These are phyloP conservation scores for Dendrocincla fuliginosa DNA, from an alignment of 2,797 vertebrate species.

Conservation along the genomic window DNA sequence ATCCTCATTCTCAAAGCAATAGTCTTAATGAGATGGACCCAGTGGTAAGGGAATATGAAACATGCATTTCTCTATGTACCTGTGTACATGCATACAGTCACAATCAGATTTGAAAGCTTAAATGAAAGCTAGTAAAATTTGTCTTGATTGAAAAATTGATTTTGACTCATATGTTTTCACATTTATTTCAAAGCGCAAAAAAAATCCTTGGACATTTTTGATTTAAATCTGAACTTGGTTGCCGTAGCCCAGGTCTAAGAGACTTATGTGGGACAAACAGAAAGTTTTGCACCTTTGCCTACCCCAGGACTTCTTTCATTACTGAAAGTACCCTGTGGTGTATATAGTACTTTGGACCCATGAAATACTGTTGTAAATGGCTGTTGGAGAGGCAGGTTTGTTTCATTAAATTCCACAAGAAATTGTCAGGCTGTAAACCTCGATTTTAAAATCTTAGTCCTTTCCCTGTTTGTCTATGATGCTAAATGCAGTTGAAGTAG, in stretches of 20 bases:
- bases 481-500: background rate
- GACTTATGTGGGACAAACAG: accelerated
- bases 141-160: background rate
- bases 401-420: background rate
- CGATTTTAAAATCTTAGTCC: background rate
- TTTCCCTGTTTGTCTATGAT: background rate
- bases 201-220: background rate
- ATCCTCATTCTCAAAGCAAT: background rate
- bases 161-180: background rate
- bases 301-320: background rate
- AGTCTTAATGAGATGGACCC: background rate
- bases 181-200: background rate
- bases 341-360: background rate
- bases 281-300: background rate
- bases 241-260: background rate
- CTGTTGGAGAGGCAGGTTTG: background rate
- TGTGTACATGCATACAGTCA: background rate
- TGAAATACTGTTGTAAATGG: background rate
- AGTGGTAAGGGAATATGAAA: background rate
- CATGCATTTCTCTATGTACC: background rate
- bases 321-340: background rate
- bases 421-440: background rate
- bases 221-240: background rate
- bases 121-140: background rate
- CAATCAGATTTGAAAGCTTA: background rate